Evolutionary conservation across 2,888 invertebrate species (phyloP).

Genomic region (Bembecia ichneumoniformis): DNA sequence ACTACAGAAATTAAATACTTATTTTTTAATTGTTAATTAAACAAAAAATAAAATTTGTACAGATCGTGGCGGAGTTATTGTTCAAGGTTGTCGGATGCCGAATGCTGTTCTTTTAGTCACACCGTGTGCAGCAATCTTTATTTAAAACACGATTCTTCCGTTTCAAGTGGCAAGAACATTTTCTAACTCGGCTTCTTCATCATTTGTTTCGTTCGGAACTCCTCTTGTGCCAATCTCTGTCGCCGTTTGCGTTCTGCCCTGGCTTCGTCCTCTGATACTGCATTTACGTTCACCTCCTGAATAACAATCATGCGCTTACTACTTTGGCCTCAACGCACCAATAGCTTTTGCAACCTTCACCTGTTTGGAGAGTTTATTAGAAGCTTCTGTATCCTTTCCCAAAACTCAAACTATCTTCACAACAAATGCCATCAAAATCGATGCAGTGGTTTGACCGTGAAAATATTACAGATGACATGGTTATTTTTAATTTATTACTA

Average conservation of each 20-base stretch:
- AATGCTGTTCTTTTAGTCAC: too few relatives aligned
- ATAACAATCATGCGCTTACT: background rate
- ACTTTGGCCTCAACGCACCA: background rate
- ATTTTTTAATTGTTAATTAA: too few relatives aligned
- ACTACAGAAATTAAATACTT: too few relatives aligned
- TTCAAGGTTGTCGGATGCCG: too few relatives aligned
- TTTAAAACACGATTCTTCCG: too few relatives aligned
- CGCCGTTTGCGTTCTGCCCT: slow-evolving; percentile 57
- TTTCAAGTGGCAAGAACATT: too few relatives aligned
- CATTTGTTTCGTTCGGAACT: slow-evolving; percentile 50
- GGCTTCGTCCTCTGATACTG: slow-evolving; percentile 42
- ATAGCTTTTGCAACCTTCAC: background rate
- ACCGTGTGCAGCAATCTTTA: too few relatives aligned
- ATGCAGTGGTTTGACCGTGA: too few relatives aligned
- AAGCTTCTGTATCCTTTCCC: background rate
- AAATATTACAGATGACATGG: too few relatives aligned
- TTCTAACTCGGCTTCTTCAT: slow-evolving; percentile 17
- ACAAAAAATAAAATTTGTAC: too few relatives aligned
- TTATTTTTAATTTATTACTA: too few relatives aligned
- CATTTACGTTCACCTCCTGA: slow-evolving; percentile 10
- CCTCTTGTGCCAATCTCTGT: slow-evolving; percentile 57
- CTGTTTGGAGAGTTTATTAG: slow-evolving; percentile 16
- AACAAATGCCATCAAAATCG: background rate
- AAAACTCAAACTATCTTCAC: slow-evolving; percentile 1
- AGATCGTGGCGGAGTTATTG: too few relatives aligned